Evolutionary conservation across 2,113 vertebrate species (phyloP).

Genomic region (Opisthocomus hoazin): DNA sequence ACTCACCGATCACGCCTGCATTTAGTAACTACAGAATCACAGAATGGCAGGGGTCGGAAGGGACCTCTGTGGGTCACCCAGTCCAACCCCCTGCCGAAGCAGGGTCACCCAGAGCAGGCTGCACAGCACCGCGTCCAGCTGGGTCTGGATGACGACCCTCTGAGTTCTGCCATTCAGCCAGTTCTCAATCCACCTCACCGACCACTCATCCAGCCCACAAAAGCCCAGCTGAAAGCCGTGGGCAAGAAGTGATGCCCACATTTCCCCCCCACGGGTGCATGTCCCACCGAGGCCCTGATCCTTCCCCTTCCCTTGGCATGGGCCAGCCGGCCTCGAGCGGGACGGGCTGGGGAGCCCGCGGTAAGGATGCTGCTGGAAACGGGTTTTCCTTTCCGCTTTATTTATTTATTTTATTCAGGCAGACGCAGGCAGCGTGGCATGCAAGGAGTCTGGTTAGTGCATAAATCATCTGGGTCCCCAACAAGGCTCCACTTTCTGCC

Average conservation of each 20-base stretch:
- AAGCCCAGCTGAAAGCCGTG: not conserved
- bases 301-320: not conserved
- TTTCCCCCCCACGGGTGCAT: accelerated
- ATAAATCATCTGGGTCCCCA: not conserved
- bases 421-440: accelerated
- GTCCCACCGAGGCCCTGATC: not conserved
- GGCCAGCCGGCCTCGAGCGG: not conserved
- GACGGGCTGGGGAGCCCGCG: not conserved
- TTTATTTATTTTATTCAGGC: not conserved
- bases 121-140: too few species aligned
- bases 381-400: not conserved
- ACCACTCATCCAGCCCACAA: not conserved
- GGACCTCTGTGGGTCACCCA: too few species aligned
- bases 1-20: accelerated
- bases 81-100: too few species aligned
- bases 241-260: not conserved
- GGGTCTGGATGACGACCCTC: too few species aligned
- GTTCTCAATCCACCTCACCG: too few species aligned
- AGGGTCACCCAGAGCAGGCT: too few species aligned
- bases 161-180: too few species aligned
- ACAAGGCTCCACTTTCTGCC: not conserved
- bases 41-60: too few species aligned
- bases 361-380: not conserved
- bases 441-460: not conserved
- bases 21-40: not conserved